Evolutionary conservation across 2,113 vertebrate genomes (phyloP), one percentile per base, ranked within the genome.

Genomic region (Poeciliopsis prolifica): DNA sequence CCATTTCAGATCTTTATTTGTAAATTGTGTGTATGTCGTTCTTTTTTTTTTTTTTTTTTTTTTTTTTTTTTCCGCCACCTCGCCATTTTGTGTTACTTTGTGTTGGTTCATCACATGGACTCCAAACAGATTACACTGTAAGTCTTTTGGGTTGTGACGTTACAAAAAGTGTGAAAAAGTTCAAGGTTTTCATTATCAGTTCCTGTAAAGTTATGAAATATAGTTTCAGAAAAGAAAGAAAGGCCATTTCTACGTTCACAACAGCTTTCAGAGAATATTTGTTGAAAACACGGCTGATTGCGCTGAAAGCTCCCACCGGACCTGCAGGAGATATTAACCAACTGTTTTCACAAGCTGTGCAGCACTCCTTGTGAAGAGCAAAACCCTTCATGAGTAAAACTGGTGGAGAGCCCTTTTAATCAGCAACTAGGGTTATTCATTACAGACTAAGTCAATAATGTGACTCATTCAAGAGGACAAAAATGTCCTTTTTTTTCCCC

Each of bases 391-490:
- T 30, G 17, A 72, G 70, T 58, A 54, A 74, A 72, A 78, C n/a
- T 13, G 24, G 17, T 28, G n/a, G 30, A 48, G 58, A 62, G 22
- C 19, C 30, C 51, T 68, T 81, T 78, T 63, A 80, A 79, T 72
- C 11, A 80, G 64, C 60, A 71, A 82, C 68, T 44, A 44, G 6
- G 40, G 80, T 79, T 81, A 72, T 44, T 85, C 73, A 81, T 86
- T 74, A 74, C 9, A 77, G 14, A 33, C 31, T 30, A 29, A 70
- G 63, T 80, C 80, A 77, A 83, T 67, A 73, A 77, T 37, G 28
- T 69, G 51, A 76, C 0, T 37, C 58, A 70, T 66, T 72, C 19
- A 22, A 76, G 17, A 64, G 40, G 0, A 73, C 40, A 67, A 42
- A 65, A 64, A 65, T 3, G 51, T 24, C 10, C 9, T 6, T 15